Evolutionary conservation across 2,888 invertebrate species (phyloP).

Genomic region (Griposia aprilina): DNA sequence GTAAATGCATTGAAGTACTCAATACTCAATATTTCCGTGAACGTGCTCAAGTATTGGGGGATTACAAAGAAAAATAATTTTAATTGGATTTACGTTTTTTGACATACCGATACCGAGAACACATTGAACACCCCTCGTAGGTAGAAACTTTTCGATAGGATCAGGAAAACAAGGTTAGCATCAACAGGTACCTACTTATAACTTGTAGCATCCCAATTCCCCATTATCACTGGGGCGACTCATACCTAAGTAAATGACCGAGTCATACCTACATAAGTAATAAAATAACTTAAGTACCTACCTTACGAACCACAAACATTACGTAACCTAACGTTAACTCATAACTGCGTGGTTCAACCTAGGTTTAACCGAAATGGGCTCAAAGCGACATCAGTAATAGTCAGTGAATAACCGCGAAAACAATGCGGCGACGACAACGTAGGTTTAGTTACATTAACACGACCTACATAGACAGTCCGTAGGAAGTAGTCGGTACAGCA

Average conservation of each 20-base stretch:
- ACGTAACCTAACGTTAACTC: background rate
- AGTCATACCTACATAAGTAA: background rate
- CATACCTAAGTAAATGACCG: background rate
- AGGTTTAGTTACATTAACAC: constrained; percentile 32
- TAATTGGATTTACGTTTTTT: too few species aligned
- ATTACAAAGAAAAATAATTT: too few species aligned
- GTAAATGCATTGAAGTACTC: too few species aligned
- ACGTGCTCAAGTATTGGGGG: too few species aligned
- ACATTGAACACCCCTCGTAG: too few species aligned
- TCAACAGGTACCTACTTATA: background rate
- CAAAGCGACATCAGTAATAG: constrained; percentile 8
- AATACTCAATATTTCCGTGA: too few species aligned
- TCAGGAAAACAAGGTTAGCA: background rate
- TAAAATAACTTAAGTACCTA: constrained; percentile 3
- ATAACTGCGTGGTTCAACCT: constrained; percentile 7
- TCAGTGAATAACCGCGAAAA: constrained; percentile 28
- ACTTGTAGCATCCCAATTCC: background rate
- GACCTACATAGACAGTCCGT: constrained; percentile 36
- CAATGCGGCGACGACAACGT: constrained; percentile 19
- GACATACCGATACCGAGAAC: too few species aligned
- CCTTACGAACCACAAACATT: constrained; percentile 8
- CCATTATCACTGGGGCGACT: background rate
- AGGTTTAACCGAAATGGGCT: constrained; percentile 17
- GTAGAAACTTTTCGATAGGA: background rate
- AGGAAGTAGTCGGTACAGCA: constrained; percentile 23